Conservation (phyloP, 1,140 invertebrate genomes). For the Habropoda laboriosa region DNA sequence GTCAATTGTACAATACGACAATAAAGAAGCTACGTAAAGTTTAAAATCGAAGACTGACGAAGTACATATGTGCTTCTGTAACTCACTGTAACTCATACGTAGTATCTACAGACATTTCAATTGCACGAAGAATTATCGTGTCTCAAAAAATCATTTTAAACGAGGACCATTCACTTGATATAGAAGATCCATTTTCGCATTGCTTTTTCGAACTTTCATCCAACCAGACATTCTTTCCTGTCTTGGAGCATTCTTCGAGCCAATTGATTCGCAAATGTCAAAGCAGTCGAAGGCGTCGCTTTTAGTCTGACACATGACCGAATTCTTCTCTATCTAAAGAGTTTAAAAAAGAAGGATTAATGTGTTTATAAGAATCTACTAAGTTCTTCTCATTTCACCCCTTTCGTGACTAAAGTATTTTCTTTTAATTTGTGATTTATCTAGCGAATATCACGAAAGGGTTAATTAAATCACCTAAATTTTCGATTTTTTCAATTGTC, state of each 20-base stretch:
- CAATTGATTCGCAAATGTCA: conserved; percentile 16
- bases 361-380: background rate
- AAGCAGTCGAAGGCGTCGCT: conserved; percentile 28
- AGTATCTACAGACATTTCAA: background rate
- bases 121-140: background rate
- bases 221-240: conserved; percentile 28
- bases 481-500: too few relatives aligned
- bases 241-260: conserved; percentile 2
- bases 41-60: too few relatives aligned
- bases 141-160: too few relatives aligned
- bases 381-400: background rate
- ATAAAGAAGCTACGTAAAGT: too few relatives aligned
- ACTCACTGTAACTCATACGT: too few relatives aligned
- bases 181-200: conserved; percentile 47
- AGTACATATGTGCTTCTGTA: too few relatives aligned
- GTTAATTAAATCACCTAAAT: too few relatives aligned
- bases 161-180: background rate
- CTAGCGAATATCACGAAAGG: too few relatives aligned
- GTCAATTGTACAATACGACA: too few relatives aligned
- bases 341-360: conserved; percentile 10
- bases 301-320: background rate
- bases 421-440: too few relatives aligned
- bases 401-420: too few relatives aligned
- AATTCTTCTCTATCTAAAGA: conserved; percentile 55
- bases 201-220: conserved; percentile 63